Evolutionary conservation across 2,113 vertebrate genomes (phyloP), one percentile per base, ranked within the genome.

Genomic region (Heterocephalus glaber): DNA sequence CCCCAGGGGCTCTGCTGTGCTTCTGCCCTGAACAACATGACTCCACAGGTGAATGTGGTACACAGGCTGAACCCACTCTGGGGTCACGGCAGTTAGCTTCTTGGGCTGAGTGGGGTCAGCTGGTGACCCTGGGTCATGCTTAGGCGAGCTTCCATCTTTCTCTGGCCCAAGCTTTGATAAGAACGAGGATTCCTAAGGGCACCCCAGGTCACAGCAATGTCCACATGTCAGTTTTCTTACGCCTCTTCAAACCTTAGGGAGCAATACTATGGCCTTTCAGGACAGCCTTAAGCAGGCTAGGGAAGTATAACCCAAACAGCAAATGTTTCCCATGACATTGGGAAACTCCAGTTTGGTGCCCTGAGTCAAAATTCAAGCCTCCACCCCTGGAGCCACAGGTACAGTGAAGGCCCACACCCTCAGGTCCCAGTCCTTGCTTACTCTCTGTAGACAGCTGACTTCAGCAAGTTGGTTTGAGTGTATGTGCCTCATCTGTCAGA

Each of bases 361-460:
- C 22, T 49, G 41, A 82, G 54, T 33, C 72, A 30, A 47, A 61
- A 83, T 61, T 79, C 90, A 66, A 82, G 66, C 12, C 35, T 56
- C 80, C 84, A 33, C 44, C 54, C 26, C 56, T 38, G 22, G 41
- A 84, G 22, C 19, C 1, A 0, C 24, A 66, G 19, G 72, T 14
- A 3, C 19, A 0, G 5, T 2, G 14, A 91, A 54, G 47, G 33
- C 52, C n/a, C 79, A 6, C 19, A n/a, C 0, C 7, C 30, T 30
- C 0, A 0, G 41, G 26, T 33, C 61, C 77, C 66, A 30, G 7
- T 54, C 35, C 91, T 35, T 6, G 33, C 41, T 82, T 3, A 20
- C 54, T 54, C 28, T 30, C 28, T 0, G 56, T 26, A 52, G 54
- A 10, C 30, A 33, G 41, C 44, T 63, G 68, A 58, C 47, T 52